Conservation (phyloP, 2,888 invertebrate species). For the Pharmacophagus antenor region DNA sequence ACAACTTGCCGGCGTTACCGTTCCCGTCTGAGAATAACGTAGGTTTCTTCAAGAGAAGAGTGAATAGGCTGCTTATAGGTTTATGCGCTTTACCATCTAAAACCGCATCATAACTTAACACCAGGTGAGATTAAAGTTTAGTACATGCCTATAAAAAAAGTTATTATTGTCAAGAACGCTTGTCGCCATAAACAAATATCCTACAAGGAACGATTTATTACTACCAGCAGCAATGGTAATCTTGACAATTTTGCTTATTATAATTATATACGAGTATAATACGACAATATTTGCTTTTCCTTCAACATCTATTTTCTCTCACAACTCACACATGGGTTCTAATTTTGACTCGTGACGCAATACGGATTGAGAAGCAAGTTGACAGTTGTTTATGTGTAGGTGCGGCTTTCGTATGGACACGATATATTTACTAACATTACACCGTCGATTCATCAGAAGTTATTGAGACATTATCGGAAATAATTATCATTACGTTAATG, state of each 20-base stretch:
- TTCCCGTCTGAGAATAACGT: no score
- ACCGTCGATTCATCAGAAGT: not conserved
- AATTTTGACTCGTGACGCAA: constrained; percentile 24
- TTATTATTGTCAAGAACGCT: not conserved
- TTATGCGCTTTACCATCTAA: no score
- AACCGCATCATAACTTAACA: no score
- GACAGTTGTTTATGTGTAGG: constrained; percentile 17
- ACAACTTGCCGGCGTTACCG: no score
- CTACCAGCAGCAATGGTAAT: not conserved
- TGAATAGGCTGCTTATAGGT: no score
- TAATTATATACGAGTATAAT: not conserved
- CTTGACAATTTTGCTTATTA: not conserved
- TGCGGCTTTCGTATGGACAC: constrained; percentile 2
- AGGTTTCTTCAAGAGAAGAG: no score
- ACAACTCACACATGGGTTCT: constrained; percentile 16
- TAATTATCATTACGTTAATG: no score
- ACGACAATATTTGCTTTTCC: constrained; percentile 8
- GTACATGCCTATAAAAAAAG: no score
- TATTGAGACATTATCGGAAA: not conserved
- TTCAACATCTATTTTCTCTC: constrained; percentile 22
- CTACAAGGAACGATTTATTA: not conserved
- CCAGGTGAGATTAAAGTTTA: no score
- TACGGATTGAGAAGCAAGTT: constrained; percentile 8
- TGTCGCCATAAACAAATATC: not conserved
- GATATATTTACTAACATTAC: constrained; percentile 22